Evolutionary conservation across 2,113 vertebrate genomes (phyloP).

Genomic region (Bucco capensis): DNA sequence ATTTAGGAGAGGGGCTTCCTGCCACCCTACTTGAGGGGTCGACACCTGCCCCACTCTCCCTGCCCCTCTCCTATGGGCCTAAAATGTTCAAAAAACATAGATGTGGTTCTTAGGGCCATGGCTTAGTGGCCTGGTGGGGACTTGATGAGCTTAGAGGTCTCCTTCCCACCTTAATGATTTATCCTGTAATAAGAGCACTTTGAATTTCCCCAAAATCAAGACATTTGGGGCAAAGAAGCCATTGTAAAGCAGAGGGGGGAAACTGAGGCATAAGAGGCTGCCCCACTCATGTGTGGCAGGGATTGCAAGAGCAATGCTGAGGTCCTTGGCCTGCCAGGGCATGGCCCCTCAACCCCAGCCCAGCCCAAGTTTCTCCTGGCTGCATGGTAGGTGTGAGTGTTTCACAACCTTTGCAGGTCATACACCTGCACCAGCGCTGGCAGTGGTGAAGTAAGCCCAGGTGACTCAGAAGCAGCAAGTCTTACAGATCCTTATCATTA

Average conservation of each 20-base stretch:
- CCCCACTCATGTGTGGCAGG: fast-evolving
- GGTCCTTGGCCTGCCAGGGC: fast-evolving
- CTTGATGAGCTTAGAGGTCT: too few relatives aligned
- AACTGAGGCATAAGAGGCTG: background rate
- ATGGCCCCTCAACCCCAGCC: background rate
- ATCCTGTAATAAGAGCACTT: background rate
- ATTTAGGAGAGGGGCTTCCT: background rate
- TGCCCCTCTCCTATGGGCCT: background rate
- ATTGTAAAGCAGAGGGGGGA: background rate
- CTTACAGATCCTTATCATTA: background rate
- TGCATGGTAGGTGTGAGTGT: background rate
- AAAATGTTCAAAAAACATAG: too few relatives aligned
- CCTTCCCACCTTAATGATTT: too few relatives aligned
- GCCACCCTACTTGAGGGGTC: too few relatives aligned
- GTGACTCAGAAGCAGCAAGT: background rate
- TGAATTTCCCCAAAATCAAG: background rate
- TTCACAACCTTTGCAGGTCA: constrained; percentile 27
- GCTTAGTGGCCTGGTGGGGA: too few relatives aligned
- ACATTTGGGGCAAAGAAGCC: background rate
- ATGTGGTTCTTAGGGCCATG: too few relatives aligned
- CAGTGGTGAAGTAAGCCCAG: background rate
- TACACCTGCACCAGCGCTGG: background rate
- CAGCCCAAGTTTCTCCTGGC: background rate
- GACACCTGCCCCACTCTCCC: background rate
- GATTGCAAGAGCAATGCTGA: fast-evolving